Evolutionary conservation across 2,888 invertebrate genomes (phyloP).

Genomic region (Cheilosia grossa): DNA sequence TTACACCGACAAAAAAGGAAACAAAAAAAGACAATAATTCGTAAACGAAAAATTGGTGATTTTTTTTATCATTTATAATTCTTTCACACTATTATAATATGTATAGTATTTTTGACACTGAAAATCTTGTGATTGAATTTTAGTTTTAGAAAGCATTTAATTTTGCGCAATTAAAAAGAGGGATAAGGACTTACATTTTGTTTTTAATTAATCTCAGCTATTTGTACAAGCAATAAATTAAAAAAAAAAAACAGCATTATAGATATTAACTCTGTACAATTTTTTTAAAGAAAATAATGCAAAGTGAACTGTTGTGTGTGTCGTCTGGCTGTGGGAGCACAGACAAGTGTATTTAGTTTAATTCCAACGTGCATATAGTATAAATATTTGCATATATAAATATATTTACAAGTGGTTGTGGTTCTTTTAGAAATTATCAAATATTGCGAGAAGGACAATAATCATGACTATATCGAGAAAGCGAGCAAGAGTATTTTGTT

Average conservation of each 20-base stretch:
- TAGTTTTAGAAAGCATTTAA: slow-evolving; percentile 61
- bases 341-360: slow-evolving; percentile 64
- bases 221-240: slow-evolving; percentile 66
- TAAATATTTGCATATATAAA: slow-evolving; percentile 56
- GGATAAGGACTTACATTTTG: slow-evolving; percentile 75
- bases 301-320: slow-evolving; percentile 54
- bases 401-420: slow-evolving; percentile 83
- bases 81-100: not conserved
- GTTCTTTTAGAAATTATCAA: slow-evolving; percentile 79
- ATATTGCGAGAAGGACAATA: slow-evolving; percentile 35
- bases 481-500: slow-evolving; percentile 27
- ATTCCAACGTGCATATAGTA: slow-evolving; percentile 44
- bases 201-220: slow-evolving; percentile 73
- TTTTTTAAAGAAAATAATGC: slow-evolving; percentile 55
- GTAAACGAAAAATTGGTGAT: slow-evolving; percentile 76
- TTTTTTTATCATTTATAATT: slow-evolving; percentile 52
- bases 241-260: slow-evolving; percentile 46
- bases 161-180: slow-evolving; percentile 60
- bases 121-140: slow-evolving; percentile 53
- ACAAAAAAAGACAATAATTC: slow-evolving; percentile 28
- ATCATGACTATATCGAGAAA: slow-evolving; percentile 21
- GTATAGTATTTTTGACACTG: slow-evolving; percentile 34
- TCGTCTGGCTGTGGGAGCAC: slow-evolving; percentile 23
- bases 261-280: slow-evolving; percentile 73
- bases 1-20: slow-evolving; percentile 47